Conservation (phyloP, 2,888 invertebrate species). For the Clunio marinus region DNA sequence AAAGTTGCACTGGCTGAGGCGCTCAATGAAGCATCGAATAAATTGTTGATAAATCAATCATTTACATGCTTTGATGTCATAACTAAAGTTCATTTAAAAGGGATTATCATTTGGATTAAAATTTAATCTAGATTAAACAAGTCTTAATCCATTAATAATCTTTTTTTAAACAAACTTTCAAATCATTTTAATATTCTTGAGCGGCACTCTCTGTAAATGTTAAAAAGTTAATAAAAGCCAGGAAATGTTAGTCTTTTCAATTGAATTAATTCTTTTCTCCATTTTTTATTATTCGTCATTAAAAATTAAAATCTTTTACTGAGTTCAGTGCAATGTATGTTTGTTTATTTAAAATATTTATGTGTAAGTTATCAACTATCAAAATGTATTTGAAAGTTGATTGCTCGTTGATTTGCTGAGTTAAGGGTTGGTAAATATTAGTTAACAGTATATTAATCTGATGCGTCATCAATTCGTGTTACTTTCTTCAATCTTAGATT, state of each 20-base stretch:
- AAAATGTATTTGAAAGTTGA: slow-evolving; percentile 6
- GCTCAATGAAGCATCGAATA: too few relatives aligned
- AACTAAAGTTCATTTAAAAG: too few relatives aligned
- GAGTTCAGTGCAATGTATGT: neutral
- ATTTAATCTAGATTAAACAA: too few relatives aligned
- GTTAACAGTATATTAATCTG: too few relatives aligned
- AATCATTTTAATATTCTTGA: too few relatives aligned
- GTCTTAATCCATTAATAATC: too few relatives aligned
- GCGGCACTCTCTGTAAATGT: neutral
- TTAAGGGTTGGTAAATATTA: neutral
- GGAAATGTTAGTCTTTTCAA: slow-evolving; percentile 10
- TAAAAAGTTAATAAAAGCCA: slow-evolving; percentile 1
- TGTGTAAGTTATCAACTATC: neutral
- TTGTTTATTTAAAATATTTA: neutral
- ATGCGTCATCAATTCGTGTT: neutral
- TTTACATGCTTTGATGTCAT: too few relatives aligned
- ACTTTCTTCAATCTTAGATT: neutral
- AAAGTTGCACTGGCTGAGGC: too few relatives aligned
- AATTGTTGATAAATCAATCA: too few relatives aligned
- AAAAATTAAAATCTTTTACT: neutral
- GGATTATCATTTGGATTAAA: too few relatives aligned
- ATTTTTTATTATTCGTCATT: slow-evolving; percentile 10
- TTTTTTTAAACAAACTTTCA: too few relatives aligned
- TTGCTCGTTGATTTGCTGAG: neutral
- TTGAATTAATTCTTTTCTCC: neutral